Conservation (phyloP, 2,113 vertebrate genomes). For the Boleophthalmus pectinirostris region DNA sequence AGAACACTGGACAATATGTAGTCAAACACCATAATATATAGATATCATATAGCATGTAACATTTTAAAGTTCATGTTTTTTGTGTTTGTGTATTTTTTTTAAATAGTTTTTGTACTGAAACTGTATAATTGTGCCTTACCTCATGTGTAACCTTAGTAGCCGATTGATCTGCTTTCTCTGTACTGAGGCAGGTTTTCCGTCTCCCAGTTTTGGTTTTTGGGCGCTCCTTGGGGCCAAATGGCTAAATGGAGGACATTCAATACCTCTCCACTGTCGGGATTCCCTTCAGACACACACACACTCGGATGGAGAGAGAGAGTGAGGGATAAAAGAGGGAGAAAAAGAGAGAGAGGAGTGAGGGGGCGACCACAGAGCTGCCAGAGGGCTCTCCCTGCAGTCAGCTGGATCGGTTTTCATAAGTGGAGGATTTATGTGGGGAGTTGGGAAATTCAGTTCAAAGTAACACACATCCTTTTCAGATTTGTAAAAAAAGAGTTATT, state of each 20-base stretch:
- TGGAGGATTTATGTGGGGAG: conserved; percentile 51
- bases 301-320: background rate
- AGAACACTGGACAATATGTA: too few relatives aligned
- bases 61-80: too few relatives aligned
- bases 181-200: conserved; percentile 41
- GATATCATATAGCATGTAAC: too few relatives aligned
- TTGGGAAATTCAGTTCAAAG: conserved; percentile 52
- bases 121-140: conserved; percentile 20
- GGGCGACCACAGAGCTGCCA: conserved; percentile 57
- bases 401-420: conserved; percentile 72
- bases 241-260: conserved; percentile 69
- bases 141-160: conserved; percentile 17
- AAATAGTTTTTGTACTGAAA: conserved; percentile 4
- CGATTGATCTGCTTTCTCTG: conserved; percentile 55
- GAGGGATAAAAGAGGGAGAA: background rate
- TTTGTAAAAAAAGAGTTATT: background rate
- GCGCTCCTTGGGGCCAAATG: conserved; percentile 38
- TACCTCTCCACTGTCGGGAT: conserved; percentile 60
- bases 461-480: background rate
- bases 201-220: conserved; percentile 33
- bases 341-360: background rate
- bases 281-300: conserved; percentile 59
- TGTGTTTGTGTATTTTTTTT: too few relatives aligned
- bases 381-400: conserved; percentile 70
- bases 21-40: too few relatives aligned